These are phyloP conservation scores for Brachionus asplanchnoidis DNA, from an alignment of 1,140 invertebrate species.

Conservation along the genomic window DNA sequence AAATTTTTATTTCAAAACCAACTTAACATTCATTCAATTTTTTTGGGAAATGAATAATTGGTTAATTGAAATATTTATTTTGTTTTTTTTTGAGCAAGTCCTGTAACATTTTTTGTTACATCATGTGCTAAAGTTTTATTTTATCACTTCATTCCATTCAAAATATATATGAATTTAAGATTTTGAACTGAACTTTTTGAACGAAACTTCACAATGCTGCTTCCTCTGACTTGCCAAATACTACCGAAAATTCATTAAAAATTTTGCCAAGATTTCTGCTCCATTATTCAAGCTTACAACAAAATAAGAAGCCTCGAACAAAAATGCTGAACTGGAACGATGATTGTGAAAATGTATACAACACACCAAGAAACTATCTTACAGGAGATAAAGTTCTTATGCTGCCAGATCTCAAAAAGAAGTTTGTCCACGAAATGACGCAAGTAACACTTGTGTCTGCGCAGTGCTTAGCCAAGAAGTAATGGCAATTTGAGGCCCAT, in stretches of 20 bases:
- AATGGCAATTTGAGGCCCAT: not conserved
- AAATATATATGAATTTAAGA: no score
- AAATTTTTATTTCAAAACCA: no score
- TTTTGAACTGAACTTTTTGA: no score
- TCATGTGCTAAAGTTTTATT: no score
- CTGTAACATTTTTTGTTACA: no score
- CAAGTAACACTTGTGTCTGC: conserved; percentile 52
- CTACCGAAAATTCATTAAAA: conserved; percentile 51
- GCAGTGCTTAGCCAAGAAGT: conserved; percentile 52
- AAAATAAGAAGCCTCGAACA: conserved; percentile 44
- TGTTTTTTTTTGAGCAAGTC: no score
- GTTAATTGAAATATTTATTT: no score
- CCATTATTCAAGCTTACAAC: conserved; percentile 50
- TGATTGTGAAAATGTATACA: conserved; percentile 49
- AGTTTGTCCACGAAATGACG: conserved; percentile 56
- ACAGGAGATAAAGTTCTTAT: not conserved
- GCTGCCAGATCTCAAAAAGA: conserved; percentile 48
- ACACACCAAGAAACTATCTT: conserved; percentile 47
- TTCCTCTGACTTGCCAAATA: conserved; percentile 45
- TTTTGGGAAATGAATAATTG: no score
- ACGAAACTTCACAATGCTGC: no score
- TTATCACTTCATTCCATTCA: no score
- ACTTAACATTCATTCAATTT: no score
- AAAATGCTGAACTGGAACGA: conserved; percentile 47
- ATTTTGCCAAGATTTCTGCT: conserved; percentile 53